A percentile compares a stretch with the other conserved stretches of the same genome.
These are phyloP conservation scores for Apodemia zela DNA, from an alignment of 2,888 invertebrate species.

Conservation along the genomic window DNA sequence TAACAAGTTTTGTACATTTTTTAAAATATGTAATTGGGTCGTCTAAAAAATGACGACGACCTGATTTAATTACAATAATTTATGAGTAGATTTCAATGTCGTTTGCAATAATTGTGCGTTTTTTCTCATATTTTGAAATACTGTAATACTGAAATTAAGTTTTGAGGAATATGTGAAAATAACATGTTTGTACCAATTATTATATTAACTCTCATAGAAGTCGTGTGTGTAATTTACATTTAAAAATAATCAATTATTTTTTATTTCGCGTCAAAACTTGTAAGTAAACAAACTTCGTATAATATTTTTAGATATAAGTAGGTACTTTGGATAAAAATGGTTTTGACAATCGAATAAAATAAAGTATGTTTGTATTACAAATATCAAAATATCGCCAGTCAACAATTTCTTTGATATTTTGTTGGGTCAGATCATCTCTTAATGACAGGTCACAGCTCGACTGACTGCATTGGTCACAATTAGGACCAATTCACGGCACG, in stretches of 20 bases:
- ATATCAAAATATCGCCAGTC: no score
- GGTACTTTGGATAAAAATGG: no score
- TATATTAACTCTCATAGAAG: background rate
- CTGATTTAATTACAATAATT: conserved; percentile 8
- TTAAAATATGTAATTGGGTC: conserved; percentile 4
- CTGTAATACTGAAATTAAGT: background rate
- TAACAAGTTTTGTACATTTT: conserved; percentile 12
- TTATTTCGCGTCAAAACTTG: no score
- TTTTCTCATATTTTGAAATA: background rate
- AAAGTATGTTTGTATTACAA: no score
- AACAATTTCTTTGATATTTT: no score
- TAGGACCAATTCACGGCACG: no score
- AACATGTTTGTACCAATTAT: background rate
- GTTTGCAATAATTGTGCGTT: conserved; percentile 9
- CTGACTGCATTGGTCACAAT: no score
- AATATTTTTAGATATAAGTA: no score
- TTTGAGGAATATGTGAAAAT: background rate
- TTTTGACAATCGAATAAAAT: no score
- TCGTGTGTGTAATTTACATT: background rate
- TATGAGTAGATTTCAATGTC: conserved; percentile 11
- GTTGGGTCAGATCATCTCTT: no score
- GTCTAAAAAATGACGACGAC: background rate
- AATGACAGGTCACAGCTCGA: no score
- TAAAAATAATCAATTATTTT: background rate
- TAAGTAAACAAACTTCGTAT: no score